phyloP scores from a whole-genome alignment of 1,140 invertebrate genomes.

The Drosophila miranda region DNA sequence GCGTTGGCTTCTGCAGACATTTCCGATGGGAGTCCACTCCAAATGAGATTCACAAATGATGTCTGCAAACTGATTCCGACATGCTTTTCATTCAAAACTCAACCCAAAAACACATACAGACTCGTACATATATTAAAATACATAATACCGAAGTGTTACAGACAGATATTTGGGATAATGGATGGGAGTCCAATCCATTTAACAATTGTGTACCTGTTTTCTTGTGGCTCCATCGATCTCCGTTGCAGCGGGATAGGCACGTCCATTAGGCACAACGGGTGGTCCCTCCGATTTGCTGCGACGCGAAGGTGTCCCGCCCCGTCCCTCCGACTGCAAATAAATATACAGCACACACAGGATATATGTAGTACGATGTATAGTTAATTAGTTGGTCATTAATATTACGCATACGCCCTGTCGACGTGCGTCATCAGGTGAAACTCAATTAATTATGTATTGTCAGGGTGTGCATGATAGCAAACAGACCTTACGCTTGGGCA shows the following conservation, averaged over 20 bases:
- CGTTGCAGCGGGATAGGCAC: slow-evolving; percentile 81
- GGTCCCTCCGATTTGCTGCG: slow-evolving; percentile 89
- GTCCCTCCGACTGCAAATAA: slow-evolving; percentile 84
- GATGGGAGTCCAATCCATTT: slow-evolving; percentile 19
- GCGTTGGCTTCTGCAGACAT: not conserved
- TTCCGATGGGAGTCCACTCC: not conserved
- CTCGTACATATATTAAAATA: too few species aligned
- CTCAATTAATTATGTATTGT: slow-evolving; percentile 72
- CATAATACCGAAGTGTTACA: too few species aligned
- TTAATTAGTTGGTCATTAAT: slow-evolving; percentile 77
- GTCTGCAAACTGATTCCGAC: not conserved
- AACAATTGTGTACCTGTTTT: slow-evolving; percentile 80
- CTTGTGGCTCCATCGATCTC: slow-evolving; percentile 82
- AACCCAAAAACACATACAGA: too few species aligned
- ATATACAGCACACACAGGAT: slow-evolving; percentile 4
- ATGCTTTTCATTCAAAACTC: too few species aligned
- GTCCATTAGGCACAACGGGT: slow-evolving; percentile 83
- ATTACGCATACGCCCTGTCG: slow-evolving; percentile 68
- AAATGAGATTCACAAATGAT: not conserved
- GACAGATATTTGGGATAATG: too few species aligned
- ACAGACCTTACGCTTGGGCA: slow-evolving; percentile 18
- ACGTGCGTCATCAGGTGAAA: slow-evolving; percentile 58
- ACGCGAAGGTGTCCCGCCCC: slow-evolving; percentile 83
- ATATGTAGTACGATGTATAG: slow-evolving; percentile 27
- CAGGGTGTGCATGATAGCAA: slow-evolving; percentile 38